These are phyloP conservation scores for Scrobipalpa costella DNA, from an alignment of 2,888 invertebrate species.

Conservation along the genomic window DNA sequence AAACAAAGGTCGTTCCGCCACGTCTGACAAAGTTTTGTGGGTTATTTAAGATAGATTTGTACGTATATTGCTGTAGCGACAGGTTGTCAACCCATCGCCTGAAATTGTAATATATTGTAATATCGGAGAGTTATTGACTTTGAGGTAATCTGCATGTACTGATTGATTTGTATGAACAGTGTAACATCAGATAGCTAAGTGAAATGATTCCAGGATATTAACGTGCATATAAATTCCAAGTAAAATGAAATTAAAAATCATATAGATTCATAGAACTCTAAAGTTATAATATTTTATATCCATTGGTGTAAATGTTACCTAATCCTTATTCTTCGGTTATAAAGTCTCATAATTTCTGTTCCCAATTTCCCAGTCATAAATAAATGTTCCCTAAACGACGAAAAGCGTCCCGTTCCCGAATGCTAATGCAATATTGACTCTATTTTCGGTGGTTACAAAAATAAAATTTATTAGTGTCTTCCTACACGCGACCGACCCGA, in stretches of 20 bases:
- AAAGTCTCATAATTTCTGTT: not conserved
- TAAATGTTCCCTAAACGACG: not conserved
- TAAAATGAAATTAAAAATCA: no score
- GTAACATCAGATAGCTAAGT: no score
- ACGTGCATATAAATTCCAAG: no score
- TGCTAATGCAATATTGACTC: slow-evolving; percentile 22
- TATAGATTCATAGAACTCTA: no score
- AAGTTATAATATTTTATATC: not conserved
- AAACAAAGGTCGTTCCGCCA: no score
- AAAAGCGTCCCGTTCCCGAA: slow-evolving; percentile 8
- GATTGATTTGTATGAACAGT: no score
- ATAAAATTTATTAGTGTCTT: slow-evolving; percentile 23
- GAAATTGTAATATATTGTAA: not conserved
- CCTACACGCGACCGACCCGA: slow-evolving; percentile 17
- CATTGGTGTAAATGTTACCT: no score
- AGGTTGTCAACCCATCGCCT: no score
- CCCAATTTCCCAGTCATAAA: not conserved
- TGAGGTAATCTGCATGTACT: not conserved
- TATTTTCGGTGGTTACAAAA: slow-evolving; percentile 25
- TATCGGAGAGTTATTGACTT: not conserved
- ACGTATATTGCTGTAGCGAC: no score
- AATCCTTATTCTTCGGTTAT: not conserved
- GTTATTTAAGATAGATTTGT: no score
- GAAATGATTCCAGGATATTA: no score
- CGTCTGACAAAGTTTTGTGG: no score